Evolutionary conservation across 2,797 vertebrate genomes (phyloP), one percentile per base, ranked within the genome.

Genomic region (Syngnathus acus): DNA sequence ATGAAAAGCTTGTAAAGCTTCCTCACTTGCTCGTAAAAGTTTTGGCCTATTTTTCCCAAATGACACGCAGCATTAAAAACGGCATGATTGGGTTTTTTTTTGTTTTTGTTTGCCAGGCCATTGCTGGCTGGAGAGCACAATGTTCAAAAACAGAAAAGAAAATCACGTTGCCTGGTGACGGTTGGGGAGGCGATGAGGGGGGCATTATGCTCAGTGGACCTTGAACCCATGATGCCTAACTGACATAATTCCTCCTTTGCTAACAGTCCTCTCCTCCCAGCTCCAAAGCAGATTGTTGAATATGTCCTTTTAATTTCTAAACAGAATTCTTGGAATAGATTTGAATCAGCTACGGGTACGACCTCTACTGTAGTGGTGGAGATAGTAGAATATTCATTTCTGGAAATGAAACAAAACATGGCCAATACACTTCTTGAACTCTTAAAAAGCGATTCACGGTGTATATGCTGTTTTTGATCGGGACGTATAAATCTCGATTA

Each of bases 141-240:
- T 45, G 42, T 45, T 45, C 6, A 26, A 43, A 45, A 62, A 40
- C 23, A 17, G 47, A 19, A 48, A 43, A 42, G 42, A 42, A 21
- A 23, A 21, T 42, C 59, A 13, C 67, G 70, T 72, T 63, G 71
- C 64, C 39, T 66, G 76, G 63, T 74, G 77, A 82, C 67, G 68
- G 0, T 32, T 32, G 32, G 32, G 32, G 32, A 32, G 32, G 32
- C 32, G 32, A 32, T 32, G 65, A 78, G 65, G 39, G 67, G 66
- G 70, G 68, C 70, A 85, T 84, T 82, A 76, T 72, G 64, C 65
- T 68, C 74, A 76, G 78, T 76, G 77, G 74, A 78, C 73, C 76
- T 68, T 26, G 63, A 32, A 69, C 71, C 82, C 78, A 78, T 75
- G 60, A 80, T 5, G 37, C 47, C 37, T 66, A 77, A 64, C 67